phyloP scores from a whole-genome alignment of 2,888 invertebrate genomes.

The Noctua fimbriata region DNA sequence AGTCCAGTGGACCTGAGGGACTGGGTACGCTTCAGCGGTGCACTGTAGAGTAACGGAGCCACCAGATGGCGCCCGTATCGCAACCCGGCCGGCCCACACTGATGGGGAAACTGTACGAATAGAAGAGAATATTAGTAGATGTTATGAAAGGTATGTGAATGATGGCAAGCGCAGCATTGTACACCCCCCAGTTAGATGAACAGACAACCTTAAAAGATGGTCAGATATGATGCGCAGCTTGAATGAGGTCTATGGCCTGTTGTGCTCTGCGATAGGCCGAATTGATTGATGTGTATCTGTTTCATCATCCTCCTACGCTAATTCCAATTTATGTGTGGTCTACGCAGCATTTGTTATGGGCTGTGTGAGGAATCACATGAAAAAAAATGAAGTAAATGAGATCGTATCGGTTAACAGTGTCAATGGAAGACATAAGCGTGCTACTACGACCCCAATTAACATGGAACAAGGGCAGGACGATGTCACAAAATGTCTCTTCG shows the following conservation, averaged over 20 bases:
- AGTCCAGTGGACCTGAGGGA: conserved; percentile 94
- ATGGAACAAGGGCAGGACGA: neutral
- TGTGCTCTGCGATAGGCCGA: neutral
- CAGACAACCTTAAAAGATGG: neutral
- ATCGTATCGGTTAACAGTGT: neutral
- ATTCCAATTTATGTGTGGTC: neutral
- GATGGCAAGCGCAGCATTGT: neutral
- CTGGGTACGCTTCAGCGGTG: conserved; percentile 93
- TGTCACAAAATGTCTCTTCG: neutral
- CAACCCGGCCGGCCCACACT: conserved; percentile 93
- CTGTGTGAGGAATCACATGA: neutral
- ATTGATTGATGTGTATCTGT: neutral
- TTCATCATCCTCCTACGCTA: neutral
- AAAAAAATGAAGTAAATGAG: neutral
- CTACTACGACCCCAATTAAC: neutral
- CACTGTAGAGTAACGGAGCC: conserved; percentile 93
- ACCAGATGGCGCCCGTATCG: conserved; percentile 92
- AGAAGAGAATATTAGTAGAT: neutral
- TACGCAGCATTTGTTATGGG: neutral
- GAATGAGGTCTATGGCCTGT: neutral
- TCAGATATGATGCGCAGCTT: neutral
- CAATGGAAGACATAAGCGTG: neutral
- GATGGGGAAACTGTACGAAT: conserved; percentile 92
- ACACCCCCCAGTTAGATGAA: neutral
- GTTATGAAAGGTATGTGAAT: neutral